These are phyloP conservation scores for Saxidomus purpurata DNA, from an alignment of 1,140 invertebrate genomes.

Conservation along the genomic window DNA sequence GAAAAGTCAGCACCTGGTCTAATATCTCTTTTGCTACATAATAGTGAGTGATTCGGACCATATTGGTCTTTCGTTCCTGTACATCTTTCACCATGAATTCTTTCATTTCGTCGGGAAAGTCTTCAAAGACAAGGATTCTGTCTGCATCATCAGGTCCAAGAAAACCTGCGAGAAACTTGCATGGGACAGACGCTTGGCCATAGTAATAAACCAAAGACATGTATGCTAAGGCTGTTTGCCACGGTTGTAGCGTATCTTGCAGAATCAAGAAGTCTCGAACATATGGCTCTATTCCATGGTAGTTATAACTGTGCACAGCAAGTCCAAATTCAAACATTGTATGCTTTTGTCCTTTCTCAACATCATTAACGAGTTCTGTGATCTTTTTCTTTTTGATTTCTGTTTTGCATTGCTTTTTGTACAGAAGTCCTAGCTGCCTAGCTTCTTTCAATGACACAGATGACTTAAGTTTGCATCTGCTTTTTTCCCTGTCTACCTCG, in stretches of 20 bases:
- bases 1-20: conserved; percentile 44
- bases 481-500: not conserved
- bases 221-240: conserved; percentile 67
- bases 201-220: conserved; percentile 74
- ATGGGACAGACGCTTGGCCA: conserved; percentile 71
- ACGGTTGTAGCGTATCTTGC: not conserved
- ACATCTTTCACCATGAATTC: conserved; percentile 69
- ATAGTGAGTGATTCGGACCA: conserved; percentile 72
- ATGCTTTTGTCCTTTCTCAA: not conserved
- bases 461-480: conserved; percentile 42
- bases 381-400: not conserved
- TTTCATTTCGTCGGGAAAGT: conserved; percentile 64
- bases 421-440: conserved; percentile 20
- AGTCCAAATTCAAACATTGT: conserved; percentile 70
- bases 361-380: conserved; percentile 7
- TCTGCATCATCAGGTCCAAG: conserved; percentile 35
- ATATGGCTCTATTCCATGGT: conserved; percentile 62
- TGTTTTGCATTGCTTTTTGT: conserved; percentile 7
- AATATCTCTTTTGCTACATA: conserved; percentile 76
- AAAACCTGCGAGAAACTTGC: conserved; percentile 67
- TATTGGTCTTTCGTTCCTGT: conserved; percentile 63
- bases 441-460: conserved; percentile 57
- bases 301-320: conserved; percentile 63
- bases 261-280: conserved; percentile 29
- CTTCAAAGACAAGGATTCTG: conserved; percentile 39